Evolutionary conservation across 2,797 vertebrate species (phyloP).

Genomic region (Periophthalmus magnuspinnatus): DNA sequence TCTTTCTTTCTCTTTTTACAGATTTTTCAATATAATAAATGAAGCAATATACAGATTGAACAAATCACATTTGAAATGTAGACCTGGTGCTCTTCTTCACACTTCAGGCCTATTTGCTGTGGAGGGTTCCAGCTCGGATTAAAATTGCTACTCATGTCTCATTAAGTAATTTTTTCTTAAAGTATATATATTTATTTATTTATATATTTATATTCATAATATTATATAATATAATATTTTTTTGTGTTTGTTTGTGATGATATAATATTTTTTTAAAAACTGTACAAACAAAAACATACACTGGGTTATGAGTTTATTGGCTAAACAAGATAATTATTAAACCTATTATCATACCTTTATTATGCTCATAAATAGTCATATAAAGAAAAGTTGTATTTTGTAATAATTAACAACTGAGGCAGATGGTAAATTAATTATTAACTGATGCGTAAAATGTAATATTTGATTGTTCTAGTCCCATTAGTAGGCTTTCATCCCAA

Average conservation of each 20-base stretch:
- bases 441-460: not conserved
- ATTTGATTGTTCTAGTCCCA: not conserved
- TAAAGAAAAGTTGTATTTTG: constrained; percentile 2
- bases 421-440: not conserved
- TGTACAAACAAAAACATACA: not conserved
- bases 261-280: not conserved
- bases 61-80: not conserved
- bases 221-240: too few relatives aligned
- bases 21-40: not conserved
- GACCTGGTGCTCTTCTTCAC: not conserved
- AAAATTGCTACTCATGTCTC: not conserved
- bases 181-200: not conserved
- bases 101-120: not conserved
- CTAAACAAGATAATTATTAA: constrained; percentile 1
- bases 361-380: constrained; percentile 1
- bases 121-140: too few relatives aligned
- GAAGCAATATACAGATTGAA: not conserved
- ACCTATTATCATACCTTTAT: not conserved
- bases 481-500: not conserved
- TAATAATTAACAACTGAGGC: not conserved
- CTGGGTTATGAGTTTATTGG: not conserved
- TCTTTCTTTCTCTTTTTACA: too few relatives aligned
- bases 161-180: not conserved
- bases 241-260: not conserved
- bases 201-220: too few relatives aligned